A percentile compares a stretch with the other conserved stretches of the same genome.
These are phyloP conservation scores for Drosophila fulvimacula DNA, from an alignment of 2,888 invertebrate species.

Conservation along the genomic window DNA sequence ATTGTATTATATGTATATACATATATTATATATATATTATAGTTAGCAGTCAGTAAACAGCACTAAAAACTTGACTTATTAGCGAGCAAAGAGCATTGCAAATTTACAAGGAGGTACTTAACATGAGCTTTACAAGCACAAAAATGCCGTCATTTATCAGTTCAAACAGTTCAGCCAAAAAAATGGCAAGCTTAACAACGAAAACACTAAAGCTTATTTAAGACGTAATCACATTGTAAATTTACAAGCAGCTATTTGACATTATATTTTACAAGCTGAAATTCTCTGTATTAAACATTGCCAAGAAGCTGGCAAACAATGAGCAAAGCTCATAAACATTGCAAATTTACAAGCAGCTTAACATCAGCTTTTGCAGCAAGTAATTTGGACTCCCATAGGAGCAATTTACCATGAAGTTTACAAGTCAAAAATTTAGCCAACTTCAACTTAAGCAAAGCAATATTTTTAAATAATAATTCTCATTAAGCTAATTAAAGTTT, in stretches of 20 bases:
- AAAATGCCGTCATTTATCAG: no score
- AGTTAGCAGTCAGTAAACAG: no score
- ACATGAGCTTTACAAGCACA: constrained; percentile 2
- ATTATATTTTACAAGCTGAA: no score
- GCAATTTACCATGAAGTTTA: background rate
- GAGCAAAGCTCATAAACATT: background rate
- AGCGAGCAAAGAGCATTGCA: background rate
- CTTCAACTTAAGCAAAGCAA: background rate
- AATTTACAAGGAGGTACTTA: background rate
- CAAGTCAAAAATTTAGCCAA: background rate
- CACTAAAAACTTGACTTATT: background rate
- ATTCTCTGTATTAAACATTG: background rate
- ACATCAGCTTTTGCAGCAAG: background rate
- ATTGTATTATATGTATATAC: no score
- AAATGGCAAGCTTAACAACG: no score
- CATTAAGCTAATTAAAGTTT: background rate
- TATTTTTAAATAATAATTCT: background rate
- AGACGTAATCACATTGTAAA: no score
- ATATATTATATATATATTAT: no score
- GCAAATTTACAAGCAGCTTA: background rate
- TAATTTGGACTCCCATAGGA: background rate
- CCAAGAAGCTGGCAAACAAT: background rate
- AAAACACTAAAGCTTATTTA: no score
- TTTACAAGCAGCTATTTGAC: no score
- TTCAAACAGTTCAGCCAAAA: no score